These are phyloP conservation scores for Etheostoma spectabile DNA, from an alignment of 2,113 vertebrate genomes.

Conservation along the genomic window DNA sequence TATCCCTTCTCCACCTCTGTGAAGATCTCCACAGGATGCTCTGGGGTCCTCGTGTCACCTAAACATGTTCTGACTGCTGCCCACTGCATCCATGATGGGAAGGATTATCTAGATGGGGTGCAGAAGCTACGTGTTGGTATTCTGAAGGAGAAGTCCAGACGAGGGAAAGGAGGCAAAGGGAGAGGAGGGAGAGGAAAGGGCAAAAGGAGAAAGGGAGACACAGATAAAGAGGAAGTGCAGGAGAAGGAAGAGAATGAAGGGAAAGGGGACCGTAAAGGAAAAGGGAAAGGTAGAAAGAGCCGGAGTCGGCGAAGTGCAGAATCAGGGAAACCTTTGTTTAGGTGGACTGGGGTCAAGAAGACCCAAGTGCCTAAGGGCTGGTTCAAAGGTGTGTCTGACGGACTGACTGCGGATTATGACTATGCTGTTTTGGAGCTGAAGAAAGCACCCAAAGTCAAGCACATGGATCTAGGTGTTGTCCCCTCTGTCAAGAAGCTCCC, in stretches of 20 bases:
- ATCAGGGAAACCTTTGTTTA: constrained; percentile 87
- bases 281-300: constrained; percentile 76
- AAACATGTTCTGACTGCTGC: constrained; percentile 94
- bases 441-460: constrained; percentile 88
- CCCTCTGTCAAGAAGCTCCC: constrained; percentile 90
- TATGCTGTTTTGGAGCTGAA: constrained; percentile 95
- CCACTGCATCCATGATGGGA: constrained; percentile 94
- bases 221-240: constrained; percentile 63
- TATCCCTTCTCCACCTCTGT: constrained; percentile 94
- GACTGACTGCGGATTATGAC: constrained; percentile 91
- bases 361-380: constrained; percentile 95
- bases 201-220: constrained; percentile 76
- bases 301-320: constrained; percentile 74
- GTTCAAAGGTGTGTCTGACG: constrained; percentile 86
- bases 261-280: constrained; percentile 68
- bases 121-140: constrained; percentile 92
- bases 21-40: constrained; percentile 96
- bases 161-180: constrained; percentile 79
- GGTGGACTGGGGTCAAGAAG: constrained; percentile 94
- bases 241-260: constrained; percentile 62
- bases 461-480: constrained; percentile 94
- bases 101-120: constrained; percentile 90
- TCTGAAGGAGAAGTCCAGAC: constrained; percentile 88
- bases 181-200: constrained; percentile 74
- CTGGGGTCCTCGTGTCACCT: constrained; percentile 92